Percentiles rank a stretch among this genome's conserved stretches.
phyloP scores from a whole-genome alignment of 2,888 invertebrate species.

The Archips crataeganus region DNA sequence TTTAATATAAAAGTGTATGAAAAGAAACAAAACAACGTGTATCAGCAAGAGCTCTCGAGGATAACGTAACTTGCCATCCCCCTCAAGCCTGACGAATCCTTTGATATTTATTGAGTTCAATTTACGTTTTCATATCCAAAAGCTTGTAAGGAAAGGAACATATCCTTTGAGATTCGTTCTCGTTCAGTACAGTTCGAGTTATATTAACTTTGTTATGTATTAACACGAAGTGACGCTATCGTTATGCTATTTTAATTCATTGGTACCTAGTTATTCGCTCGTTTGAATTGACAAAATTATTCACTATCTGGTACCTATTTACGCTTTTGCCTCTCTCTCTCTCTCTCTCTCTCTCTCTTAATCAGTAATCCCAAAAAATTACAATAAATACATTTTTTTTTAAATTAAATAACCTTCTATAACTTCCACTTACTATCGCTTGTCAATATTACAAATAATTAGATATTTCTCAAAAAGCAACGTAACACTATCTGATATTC shows the following conservation, averaged over 20 bases:
- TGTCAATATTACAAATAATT: constrained; percentile 6
- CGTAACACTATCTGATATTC: constrained; percentile 12
- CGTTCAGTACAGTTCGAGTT: constrained; percentile 28
- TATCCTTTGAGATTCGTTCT: constrained; percentile 33
- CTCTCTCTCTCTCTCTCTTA: too few species aligned
- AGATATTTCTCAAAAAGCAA: not conserved
- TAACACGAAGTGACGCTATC: constrained; percentile 35
- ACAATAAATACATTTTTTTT: too few species aligned
- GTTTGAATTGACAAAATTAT: too few species aligned
- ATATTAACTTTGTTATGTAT: constrained; percentile 40
- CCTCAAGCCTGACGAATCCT: constrained; percentile 64
- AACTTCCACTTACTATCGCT: not conserved
- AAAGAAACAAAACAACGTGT: constrained; percentile 55
- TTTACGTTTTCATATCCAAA: constrained; percentile 68
- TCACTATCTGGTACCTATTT: too few species aligned
- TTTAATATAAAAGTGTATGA: constrained; percentile 20
- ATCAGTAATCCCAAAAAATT: too few species aligned
- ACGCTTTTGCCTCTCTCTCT: too few species aligned
- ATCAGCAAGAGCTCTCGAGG: constrained; percentile 58
- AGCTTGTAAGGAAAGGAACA: constrained; percentile 49
- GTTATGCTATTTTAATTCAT: not conserved
- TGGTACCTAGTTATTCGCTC: too few species aligned
- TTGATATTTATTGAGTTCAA: constrained; percentile 76
- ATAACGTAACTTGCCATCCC: constrained; percentile 62
- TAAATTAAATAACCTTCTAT: too few species aligned